Percentiles rank a stretch among this genome's conserved stretches.
Evolutionary conservation across 2,113 vertebrate species (phyloP).

Genomic region (Ifrita kowaldi): DNA sequence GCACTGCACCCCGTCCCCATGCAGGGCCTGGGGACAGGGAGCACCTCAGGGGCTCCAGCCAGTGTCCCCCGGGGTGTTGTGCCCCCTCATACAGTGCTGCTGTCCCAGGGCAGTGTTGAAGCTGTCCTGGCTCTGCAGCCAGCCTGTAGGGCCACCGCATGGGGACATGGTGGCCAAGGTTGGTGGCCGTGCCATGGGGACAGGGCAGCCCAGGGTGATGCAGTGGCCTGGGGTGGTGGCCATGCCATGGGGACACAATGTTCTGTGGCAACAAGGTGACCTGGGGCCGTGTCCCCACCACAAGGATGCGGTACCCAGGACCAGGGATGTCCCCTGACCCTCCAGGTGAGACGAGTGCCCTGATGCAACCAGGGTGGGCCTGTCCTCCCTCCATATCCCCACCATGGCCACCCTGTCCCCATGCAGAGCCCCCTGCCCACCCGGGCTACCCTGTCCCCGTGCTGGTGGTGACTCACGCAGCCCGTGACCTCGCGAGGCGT

Average conservation of each 20-base stretch:
- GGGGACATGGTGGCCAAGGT: fast-evolving
- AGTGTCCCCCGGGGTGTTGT: not conserved
- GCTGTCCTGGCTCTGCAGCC: fast-evolving
- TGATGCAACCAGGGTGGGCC: not conserved
- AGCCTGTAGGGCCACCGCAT: fast-evolving
- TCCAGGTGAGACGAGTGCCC: fast-evolving
- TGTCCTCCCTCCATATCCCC: not conserved
- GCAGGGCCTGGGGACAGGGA: not conserved
- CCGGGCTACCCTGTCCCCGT: not conserved
- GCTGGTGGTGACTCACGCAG: not conserved
- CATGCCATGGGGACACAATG: not conserved
- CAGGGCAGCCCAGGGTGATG: not conserved
- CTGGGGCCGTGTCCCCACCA: not conserved
- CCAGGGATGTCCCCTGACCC: not conserved
- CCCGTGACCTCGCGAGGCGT: not conserved
- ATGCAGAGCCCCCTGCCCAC: not conserved
- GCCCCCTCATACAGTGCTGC: not conserved
- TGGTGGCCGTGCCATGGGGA: not conserved
- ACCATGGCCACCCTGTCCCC: fast-evolving
- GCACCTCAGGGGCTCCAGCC: not conserved
- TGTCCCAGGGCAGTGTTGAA: not conserved
- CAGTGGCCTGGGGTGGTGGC: not conserved
- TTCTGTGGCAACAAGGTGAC: not conserved
- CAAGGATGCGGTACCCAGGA: not conserved
- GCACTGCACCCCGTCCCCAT: fast-evolving